Evolutionary conservation across 1,140 invertebrate genomes (phyloP), one percentile per base, ranked within the genome.

Genomic region (Drosophila triauraria): DNA sequence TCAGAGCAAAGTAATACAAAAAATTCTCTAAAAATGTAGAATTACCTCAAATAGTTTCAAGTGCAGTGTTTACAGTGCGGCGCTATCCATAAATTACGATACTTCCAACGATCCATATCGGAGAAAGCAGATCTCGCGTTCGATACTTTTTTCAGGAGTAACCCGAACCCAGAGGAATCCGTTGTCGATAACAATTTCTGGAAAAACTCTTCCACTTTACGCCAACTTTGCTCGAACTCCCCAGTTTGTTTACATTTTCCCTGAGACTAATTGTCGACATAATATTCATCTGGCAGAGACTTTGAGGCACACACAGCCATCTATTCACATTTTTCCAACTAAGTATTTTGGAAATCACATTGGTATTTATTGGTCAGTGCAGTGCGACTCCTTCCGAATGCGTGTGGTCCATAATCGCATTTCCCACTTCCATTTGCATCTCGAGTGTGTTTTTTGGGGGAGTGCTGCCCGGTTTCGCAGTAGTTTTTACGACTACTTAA

Each of bases 1-100:
- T 35, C 0, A 13, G 0, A 13, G 20, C 0, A 13, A 20, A 20
- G 2, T 2, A 8, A 2, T 8, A 35, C 8, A 2, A 20, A 13
- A 20, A 35, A 0, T 1, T 13, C 7, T 4, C 1, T 4, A 20
- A 20, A 0, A 20, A 8, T 5, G 0, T 1, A 17, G 32, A 20
- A 20, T 2, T 8, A 0, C 0, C 5, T 30, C 0, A 0, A 1
- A 35, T 53, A 20, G 13, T 20, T 54, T 4, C 4, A 35, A 23
- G 53, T 56, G 35, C 57, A 47, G 42, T 91, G 84, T 91, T 91
- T 91, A 91, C 90, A 88, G 88, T 91, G 64, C 74, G 90, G 82
- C 79, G 88, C 78, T 85, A 79, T 62, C 20, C 78, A 88, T 91
- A 91, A 91, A 91, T 88, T 91, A 91, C 68, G 23, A 61, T 71